These are phyloP conservation scores for Monopterus albus DNA, from an alignment of 2,113 vertebrate genomes.

Conservation along the genomic window DNA sequence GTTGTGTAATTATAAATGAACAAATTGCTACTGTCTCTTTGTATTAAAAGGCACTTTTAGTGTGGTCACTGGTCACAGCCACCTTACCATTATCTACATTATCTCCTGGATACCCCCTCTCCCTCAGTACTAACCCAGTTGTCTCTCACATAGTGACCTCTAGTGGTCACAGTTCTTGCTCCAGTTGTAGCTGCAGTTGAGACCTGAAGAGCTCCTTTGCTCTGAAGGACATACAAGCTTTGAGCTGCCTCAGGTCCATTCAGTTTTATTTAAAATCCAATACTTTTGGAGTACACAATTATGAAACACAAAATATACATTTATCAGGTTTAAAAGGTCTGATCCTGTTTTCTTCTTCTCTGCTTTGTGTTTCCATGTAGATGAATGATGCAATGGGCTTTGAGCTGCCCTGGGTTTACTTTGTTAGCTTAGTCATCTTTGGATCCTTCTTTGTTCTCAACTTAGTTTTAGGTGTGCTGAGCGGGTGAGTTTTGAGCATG, in stretches of 20 bases:
- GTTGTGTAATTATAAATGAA: background rate
- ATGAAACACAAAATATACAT: background rate
- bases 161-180: conserved; percentile 28
- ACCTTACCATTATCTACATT: background rate
- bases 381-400: conserved; percentile 99
- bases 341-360: background rate
- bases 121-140: background rate
- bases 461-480: conserved; percentile 98
- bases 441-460: conserved; percentile 99
- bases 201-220: background rate
- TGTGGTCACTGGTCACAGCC: background rate
- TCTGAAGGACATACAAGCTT: background rate
- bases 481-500: conserved; percentile 87
- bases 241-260: background rate
- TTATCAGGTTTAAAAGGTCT: background rate
- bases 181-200: too few relatives aligned
- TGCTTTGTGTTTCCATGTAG: conserved; percentile 79
- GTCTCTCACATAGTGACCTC: conserved; percentile 20
- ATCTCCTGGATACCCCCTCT: background rate
- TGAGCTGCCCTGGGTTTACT: conserved; percentile 99
- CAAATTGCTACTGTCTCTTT: background rate
- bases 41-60: background rate
- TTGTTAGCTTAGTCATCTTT: conserved; percentile 99
- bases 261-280: background rate
- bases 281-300: too few relatives aligned